Percentiles rank a stretch among this genome's conserved stretches.
These are phyloP conservation scores for Dorcus hopei DNA, from an alignment of 2,888 invertebrate genomes.

Conservation along the genomic window DNA sequence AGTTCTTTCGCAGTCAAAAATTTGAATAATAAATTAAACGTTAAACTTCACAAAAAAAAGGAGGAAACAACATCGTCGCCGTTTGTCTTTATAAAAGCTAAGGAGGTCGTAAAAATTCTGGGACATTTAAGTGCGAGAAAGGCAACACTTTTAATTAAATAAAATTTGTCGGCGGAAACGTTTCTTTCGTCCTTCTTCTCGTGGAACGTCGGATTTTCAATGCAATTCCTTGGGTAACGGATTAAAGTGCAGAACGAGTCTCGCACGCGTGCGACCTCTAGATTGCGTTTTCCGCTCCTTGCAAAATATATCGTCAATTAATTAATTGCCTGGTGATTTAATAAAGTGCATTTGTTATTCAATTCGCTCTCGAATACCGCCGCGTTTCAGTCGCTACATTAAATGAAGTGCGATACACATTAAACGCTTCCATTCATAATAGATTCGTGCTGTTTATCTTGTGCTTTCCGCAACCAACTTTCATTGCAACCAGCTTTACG, in stretches of 20 bases:
- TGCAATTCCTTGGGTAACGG: conserved; percentile 11
- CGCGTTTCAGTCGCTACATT: too few relatives aligned
- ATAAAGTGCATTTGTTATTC: too few relatives aligned
- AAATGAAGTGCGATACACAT: too few relatives aligned
- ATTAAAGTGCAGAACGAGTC: background rate
- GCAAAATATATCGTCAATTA: too few relatives aligned
- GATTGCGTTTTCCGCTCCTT: too few relatives aligned
- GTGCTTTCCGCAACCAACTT: too few relatives aligned
- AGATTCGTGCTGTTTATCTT: too few relatives aligned
- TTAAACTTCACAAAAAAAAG: conserved; percentile 6
- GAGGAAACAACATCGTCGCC: conserved; percentile 1
- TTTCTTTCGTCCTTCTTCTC: conserved; percentile 7
- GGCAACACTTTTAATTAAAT: conserved; percentile 16
- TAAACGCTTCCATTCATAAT: too few relatives aligned
- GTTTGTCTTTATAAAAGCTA: conserved; percentile 14
- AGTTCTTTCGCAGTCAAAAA: background rate
- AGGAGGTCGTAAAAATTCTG: conserved; percentile 13
- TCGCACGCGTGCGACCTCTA: too few relatives aligned
- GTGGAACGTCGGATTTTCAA: background rate
- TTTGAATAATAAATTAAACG: conserved; percentile 11
- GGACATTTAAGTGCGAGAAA: conserved; percentile 7
- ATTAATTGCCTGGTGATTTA: too few relatives aligned
- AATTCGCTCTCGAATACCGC: too few relatives aligned
- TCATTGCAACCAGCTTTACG: too few relatives aligned
- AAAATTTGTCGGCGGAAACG: conserved; percentile 13